Evolutionary conservation across 2,113 vertebrate species (phyloP), one percentile per base, ranked within the genome.

Genomic region (Prolemur simus): DNA sequence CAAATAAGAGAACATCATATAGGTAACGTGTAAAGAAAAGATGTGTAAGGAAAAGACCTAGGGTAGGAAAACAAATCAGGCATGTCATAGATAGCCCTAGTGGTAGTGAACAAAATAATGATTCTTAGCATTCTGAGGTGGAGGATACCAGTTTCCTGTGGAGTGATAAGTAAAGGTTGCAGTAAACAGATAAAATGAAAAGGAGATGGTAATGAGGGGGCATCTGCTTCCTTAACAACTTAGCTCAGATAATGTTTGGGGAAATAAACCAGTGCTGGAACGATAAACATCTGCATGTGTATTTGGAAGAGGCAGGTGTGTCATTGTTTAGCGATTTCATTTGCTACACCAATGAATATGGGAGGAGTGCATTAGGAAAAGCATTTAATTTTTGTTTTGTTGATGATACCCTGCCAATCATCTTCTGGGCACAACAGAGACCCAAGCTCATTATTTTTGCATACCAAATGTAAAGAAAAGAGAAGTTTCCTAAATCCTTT

Each of bases 261-360:
- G 60, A 94, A 96, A 82, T 94, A 91, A 95, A 60, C 27, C 42
- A 78, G 66, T 4, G 0, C 66, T 96, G 66, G 85, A 92, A 86
- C 58, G 29, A 52, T 88, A 88, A 97, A 86, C 32, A 83, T 93
- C 82, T 94, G 66, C n/a, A 63, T 71, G 64, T 68, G 29, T 92
- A 20, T 63, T 95, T 71, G 47, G 54, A 90, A 27, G 37, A 90
- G 60, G 85, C 93, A 86, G 94, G 37, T 58, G 60, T 49, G 39
- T 92, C 54, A 85, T 71, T 94, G 15, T 94, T 92, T 34, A 91
- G 32, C 5, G 56, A 52, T 94, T 86, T 64, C 17, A 56, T 76
- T 96, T 77, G 77, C 66, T 54, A 49, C 5, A 87, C 6, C 20
- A n/a, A 27, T 84, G 60, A 82, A 63, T 77, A 56, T 42, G 10